phyloP scores from a whole-genome alignment of 2,888 invertebrate species.

The Lasioglossum figueresi region DNA sequence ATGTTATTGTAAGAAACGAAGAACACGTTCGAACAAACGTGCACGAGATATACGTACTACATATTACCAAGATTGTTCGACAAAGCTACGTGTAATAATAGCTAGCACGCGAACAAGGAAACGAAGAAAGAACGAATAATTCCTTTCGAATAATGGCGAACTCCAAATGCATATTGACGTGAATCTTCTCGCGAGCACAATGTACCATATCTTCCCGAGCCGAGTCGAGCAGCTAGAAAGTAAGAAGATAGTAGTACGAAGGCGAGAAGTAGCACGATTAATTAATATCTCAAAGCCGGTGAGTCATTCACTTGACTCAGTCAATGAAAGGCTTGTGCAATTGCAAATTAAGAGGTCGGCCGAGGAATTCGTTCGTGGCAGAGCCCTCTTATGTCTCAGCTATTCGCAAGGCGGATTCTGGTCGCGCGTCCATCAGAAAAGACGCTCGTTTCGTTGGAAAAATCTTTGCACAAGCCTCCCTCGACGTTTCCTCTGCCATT shows the following conservation, averaged over 20 bases:
- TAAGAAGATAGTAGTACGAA: slow-evolving; percentile 25
- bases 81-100: neutral
- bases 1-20: neutral
- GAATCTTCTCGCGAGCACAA: neutral
- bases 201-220: neutral
- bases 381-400: slow-evolving; percentile 27
- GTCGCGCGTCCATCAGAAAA: neutral
- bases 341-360: slow-evolving; percentile 68
- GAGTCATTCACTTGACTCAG: slow-evolving; percentile 79
- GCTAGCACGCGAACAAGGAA: neutral
- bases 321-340: slow-evolving; percentile 77
- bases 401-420: slow-evolving; percentile 20
- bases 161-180: neutral
- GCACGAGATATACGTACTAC: neutral
- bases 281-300: slow-evolving; percentile 74
- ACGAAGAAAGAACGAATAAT: neutral
- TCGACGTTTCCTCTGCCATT: neutral
- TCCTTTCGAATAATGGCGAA: neutral
- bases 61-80: neutral
- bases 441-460: slow-evolving; percentile 1
- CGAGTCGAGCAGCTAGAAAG: slow-evolving; percentile 17
- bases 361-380: slow-evolving; percentile 43
- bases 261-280: slow-evolving; percentile 65
- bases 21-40: neutral
- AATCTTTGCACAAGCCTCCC: neutral